Evolutionary conservation across 2,888 invertebrate genomes (phyloP).

Genomic region (Limenitis camilla): DNA sequence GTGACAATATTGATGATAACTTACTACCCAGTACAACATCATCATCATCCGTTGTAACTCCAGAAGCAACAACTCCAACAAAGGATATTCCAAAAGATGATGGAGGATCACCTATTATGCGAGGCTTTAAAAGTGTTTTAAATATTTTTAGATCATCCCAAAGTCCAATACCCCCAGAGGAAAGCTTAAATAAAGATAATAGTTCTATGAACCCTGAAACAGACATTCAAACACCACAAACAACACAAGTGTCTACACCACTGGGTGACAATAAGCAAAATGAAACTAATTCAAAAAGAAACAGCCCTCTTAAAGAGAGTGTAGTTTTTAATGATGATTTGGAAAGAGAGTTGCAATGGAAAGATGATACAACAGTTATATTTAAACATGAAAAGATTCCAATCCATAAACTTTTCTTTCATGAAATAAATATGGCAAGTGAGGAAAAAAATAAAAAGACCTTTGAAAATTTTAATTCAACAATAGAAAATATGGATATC

Average conservation of each 20-base stretch:
- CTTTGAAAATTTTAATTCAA: slow-evolving; percentile 32
- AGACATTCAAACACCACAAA: slow-evolving; percentile 12
- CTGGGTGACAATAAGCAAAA: slow-evolving; percentile 38
- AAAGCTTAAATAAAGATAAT: slow-evolving; percentile 26
- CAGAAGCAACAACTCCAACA: slow-evolving; percentile 61
- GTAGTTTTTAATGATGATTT: slow-evolving; percentile 60
- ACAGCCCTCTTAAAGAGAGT: slow-evolving; percentile 57
- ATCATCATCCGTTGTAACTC: slow-evolving; percentile 50
- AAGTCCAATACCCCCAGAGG: slow-evolving; percentile 50
- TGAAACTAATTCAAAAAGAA: slow-evolving; percentile 41
- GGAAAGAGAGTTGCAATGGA: slow-evolving; percentile 61
- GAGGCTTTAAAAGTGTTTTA: slow-evolving; percentile 60
- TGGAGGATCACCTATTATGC: slow-evolving; percentile 59
- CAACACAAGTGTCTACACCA: slow-evolving; percentile 50
- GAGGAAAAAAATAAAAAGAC: slow-evolving; percentile 11
- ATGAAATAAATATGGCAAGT: slow-evolving; percentile 16
- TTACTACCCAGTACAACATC: slow-evolving; percentile 50
- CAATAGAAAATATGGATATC: slow-evolving; percentile 58
- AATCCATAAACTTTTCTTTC: slow-evolving; percentile 52
- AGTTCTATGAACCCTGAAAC: slow-evolving; percentile 22
- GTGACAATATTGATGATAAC: slow-evolving; percentile 48
- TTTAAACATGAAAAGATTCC: slow-evolving; percentile 61
- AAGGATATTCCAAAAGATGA: slow-evolving; percentile 49
- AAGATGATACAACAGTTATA: slow-evolving; percentile 57
- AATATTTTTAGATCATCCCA: slow-evolving; percentile 65